Conservation (phyloP, 2,888 invertebrate species). For the Caenorhabditis sp. region DNA sequence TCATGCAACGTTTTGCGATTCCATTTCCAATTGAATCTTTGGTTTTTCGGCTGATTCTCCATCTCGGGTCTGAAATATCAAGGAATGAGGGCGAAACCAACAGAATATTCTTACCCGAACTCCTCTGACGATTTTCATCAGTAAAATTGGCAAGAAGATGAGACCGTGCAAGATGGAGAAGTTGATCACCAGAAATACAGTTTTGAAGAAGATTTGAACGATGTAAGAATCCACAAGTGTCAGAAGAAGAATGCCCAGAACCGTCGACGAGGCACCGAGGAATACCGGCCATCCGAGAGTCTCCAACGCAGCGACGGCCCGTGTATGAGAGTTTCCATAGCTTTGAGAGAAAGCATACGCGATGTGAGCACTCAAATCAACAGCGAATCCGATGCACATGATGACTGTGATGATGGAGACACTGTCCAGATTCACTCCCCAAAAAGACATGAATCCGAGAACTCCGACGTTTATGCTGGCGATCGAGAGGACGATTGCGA, state of each 20-base stretch:
- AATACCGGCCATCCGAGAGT: constrained; percentile 93
- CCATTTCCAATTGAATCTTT: constrained; percentile 55
- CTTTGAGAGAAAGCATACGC: constrained; percentile 75
- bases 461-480: constrained; percentile 85
- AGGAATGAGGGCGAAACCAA: background rate
- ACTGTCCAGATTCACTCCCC: constrained; percentile 87
- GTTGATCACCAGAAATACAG: constrained; percentile 82
- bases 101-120: constrained; percentile 22
- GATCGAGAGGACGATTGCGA: constrained; percentile 96
- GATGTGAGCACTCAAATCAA: constrained; percentile 84
- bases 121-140: constrained; percentile 74
- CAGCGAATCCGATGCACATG: constrained; percentile 97
- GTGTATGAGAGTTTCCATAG: constrained; percentile 67
- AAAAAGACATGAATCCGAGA: constrained; percentile 82
- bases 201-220: constrained; percentile 82
- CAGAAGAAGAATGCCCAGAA: constrained; percentile 80
- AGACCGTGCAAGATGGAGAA: constrained; percentile 81
- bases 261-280: constrained; percentile 81
- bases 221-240: constrained; percentile 81
- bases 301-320: constrained; percentile 87
- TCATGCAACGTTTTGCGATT: constrained; percentile 37
- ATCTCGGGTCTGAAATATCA: constrained; percentile 27
- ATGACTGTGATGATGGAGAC: constrained; percentile 97
- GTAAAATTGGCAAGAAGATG: constrained; percentile 81
- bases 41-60: constrained; percentile 12